Percentiles rank a stretch among this genome's conserved stretches.
Evolutionary conservation across 1,140 invertebrate genomes (phyloP).

Genomic region (Globodera rostochiensis): DNA sequence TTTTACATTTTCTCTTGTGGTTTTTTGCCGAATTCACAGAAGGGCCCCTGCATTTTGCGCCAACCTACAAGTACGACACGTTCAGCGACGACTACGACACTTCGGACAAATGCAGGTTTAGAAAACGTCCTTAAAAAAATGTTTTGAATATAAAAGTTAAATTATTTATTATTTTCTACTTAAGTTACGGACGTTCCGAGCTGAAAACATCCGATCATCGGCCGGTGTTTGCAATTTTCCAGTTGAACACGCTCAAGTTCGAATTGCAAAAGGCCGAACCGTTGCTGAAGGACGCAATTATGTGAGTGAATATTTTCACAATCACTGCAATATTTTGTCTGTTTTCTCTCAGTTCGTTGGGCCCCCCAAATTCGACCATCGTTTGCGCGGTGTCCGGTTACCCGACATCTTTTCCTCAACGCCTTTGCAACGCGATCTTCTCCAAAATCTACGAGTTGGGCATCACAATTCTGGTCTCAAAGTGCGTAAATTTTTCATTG

Average conservation of each 20-base stretch:
- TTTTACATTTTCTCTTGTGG: conserved; percentile 70
- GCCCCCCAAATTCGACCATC: conserved; percentile 60
- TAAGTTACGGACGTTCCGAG: conserved; percentile 77
- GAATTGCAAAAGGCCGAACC: conserved; percentile 27
- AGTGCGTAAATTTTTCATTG: conserved; percentile 23
- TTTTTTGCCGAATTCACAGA: conserved; percentile 93
- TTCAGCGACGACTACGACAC: conserved; percentile 99
- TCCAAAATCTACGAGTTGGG: conserved; percentile 50
- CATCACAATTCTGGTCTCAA: conserved; percentile 36
- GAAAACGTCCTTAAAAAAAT: neutral
- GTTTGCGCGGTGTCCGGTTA: conserved; percentile 45
- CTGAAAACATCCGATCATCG: conserved; percentile 95
- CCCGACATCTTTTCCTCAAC: conserved; percentile 43
- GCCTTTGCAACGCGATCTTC: conserved; percentile 45
- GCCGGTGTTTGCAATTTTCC: conserved; percentile 59
- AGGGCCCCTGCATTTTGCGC: conserved; percentile 86
- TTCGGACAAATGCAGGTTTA: conserved; percentile 85
- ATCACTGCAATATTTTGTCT: conserved; percentile 6
- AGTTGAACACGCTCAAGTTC: conserved; percentile 27
- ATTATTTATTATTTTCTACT: neutral
- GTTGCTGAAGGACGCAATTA: conserved; percentile 27
- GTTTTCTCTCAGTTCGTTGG: conserved; percentile 50
- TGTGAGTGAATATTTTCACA: conserved; percentile 22
- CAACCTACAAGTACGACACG: conserved; percentile 98
- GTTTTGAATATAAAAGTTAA: no score